Percentiles rank a stretch among this genome's conserved stretches.
Evolutionary conservation across 2,113 vertebrate genomes (phyloP).

Genomic region (Nannobrachium achirus): DNA sequence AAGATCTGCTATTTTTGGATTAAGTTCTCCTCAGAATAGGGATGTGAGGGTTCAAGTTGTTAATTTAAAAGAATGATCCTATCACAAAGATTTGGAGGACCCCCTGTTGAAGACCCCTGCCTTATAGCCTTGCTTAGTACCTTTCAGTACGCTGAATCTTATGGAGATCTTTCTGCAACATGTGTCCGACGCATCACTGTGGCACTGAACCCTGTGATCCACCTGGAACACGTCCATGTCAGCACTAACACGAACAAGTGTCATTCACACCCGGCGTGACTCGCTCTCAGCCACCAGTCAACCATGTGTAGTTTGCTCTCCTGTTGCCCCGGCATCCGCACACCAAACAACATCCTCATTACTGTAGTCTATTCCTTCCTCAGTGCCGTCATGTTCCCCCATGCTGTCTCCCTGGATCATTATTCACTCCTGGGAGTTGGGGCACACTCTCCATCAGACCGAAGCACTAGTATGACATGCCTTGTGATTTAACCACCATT

Average conservation of each 20-base stretch:
- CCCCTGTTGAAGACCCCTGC: too few relatives aligned
- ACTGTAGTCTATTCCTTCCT: conserved; percentile 9
- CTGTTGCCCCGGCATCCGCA: conserved; percentile 5
- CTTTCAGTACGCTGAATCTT: not conserved
- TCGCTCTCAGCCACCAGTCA: not conserved
- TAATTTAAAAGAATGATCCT: too few relatives aligned
- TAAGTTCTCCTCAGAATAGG: too few relatives aligned
- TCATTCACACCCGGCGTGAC: conserved; percentile 1
- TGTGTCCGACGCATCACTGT: not conserved
- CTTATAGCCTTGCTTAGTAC: too few relatives aligned
- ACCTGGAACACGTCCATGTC: not conserved
- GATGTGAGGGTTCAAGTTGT: too few relatives aligned
- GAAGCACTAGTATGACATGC: too few relatives aligned
- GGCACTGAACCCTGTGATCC: not conserved
- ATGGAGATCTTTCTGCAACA: not conserved
- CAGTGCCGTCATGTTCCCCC: not conserved
- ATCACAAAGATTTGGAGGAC: too few relatives aligned
- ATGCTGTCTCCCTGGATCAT: not conserved
- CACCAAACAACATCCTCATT: conserved; percentile 2
- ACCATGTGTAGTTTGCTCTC: not conserved
- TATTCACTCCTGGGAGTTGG: not conserved
- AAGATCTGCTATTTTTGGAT: too few relatives aligned
- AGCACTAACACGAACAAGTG: not conserved
- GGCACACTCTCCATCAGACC: too few relatives aligned
- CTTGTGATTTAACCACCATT: too few relatives aligned